These are phyloP conservation scores for Metopia argyrocephala DNA, from an alignment of 2,888 invertebrate genomes.

Conservation along the genomic window DNA sequence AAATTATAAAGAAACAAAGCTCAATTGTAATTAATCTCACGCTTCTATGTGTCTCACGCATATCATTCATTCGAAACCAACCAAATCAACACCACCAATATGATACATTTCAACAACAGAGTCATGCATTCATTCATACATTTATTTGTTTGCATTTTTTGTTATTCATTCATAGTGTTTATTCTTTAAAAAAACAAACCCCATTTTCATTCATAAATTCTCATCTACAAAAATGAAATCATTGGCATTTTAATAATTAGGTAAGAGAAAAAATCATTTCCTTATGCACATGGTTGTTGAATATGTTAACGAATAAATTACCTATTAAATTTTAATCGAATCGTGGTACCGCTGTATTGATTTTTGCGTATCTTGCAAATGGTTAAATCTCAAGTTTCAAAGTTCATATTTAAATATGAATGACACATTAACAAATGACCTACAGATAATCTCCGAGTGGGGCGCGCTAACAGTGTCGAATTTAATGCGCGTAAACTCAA, in stretches of 20 bases:
- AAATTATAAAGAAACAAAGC: constrained; percentile 18
- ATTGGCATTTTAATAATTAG: constrained; percentile 31
- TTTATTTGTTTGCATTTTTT: not conserved
- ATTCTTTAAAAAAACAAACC: constrained; percentile 30
- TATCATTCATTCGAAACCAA: constrained; percentile 65
- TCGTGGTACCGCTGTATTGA: no score
- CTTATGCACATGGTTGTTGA: not conserved
- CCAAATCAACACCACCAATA: constrained; percentile 27
- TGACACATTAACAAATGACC: no score
- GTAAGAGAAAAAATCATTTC: not conserved
- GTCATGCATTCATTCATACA: constrained; percentile 15
- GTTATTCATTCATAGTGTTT: constrained; percentile 42
- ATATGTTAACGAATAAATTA: no score
- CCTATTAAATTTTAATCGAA: not conserved
- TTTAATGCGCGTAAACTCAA: no score
- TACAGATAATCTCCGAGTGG: no score
- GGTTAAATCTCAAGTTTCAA: no score
- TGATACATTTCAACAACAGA: not conserved
- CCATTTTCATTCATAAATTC: constrained; percentile 61
- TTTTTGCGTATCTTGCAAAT: no score
- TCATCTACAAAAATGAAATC: constrained; percentile 28
- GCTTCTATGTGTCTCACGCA: constrained; percentile 67
- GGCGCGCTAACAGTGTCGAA: no score
- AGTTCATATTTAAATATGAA: no score
- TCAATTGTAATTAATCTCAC: constrained; percentile 63